Percentiles rank a stretch among this genome's conserved stretches.
phyloP scores from a whole-genome alignment of 2,797 vertebrate species.

The Chloroceryle inda region DNA sequence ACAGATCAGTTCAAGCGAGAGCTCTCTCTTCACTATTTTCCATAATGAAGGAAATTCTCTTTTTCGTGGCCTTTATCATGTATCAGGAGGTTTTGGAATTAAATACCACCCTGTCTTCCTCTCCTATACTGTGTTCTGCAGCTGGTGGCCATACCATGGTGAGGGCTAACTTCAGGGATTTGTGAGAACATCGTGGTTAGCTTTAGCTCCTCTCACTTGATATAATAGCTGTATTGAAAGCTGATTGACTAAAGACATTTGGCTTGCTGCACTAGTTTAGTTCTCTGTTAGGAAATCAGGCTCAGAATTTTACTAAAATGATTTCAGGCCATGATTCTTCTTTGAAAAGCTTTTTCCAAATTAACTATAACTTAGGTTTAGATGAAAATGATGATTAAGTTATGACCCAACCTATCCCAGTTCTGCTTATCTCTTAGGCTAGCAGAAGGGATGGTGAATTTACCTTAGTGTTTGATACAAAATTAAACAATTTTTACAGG shows the following conservation, averaged over 20 bases:
- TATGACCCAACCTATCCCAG: neutral
- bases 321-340: neutral
- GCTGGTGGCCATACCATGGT: neutral
- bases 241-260: neutral
- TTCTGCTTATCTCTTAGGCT: neutral
- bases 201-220: neutral
- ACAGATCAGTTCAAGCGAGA: neutral
- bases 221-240: neutral
- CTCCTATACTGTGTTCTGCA: neutral
- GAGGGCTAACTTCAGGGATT: neutral
- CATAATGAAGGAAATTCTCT: neutral
- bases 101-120: fast-evolving
- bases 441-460: neutral
- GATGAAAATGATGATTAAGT: neutral
- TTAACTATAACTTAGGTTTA: neutral
- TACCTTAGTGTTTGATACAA: neutral
- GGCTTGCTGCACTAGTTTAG: neutral
- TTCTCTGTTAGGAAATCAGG: neutral
- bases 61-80: neutral
- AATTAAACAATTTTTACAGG: neutral
- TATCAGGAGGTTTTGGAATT: neutral
- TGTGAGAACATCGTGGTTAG: neutral
- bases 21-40: neutral
- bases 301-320: neutral
- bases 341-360: neutral